phyloP scores from a whole-genome alignment of 2,113 vertebrate genomes.

The Corynorhinus townsendii region DNA sequence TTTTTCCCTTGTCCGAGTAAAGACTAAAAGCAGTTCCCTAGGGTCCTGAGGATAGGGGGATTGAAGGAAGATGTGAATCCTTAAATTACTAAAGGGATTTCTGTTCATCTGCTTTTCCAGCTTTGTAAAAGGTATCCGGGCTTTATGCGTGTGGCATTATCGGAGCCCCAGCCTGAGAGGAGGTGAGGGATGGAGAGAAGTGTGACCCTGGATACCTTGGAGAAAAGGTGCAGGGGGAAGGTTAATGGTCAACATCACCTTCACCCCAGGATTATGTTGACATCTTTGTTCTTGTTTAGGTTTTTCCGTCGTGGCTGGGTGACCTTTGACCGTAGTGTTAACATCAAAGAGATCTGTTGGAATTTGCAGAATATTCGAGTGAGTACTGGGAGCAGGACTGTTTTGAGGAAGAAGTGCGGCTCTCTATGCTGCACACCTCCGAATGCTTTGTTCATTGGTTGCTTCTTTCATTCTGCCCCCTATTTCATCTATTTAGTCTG shows the following conservation, averaged over 20 bases:
- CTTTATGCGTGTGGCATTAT: slow-evolving; percentile 91
- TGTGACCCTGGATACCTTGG: not conserved
- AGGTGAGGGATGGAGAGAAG: slow-evolving; percentile 76
- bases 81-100: not conserved
- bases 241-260: not conserved
- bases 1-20: not conserved
- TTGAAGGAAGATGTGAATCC: not conserved
- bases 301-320: slow-evolving; percentile 94
- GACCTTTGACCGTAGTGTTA: slow-evolving; percentile 91
- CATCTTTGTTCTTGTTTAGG: slow-evolving; percentile 68
- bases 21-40: not conserved
- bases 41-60: not conserved
- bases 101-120: slow-evolving; percentile 69
- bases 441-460: not conserved
- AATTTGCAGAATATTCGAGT: slow-evolving; percentile 94
- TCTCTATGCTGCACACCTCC: not conserved
- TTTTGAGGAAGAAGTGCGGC: not conserved
- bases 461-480: not conserved
- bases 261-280: not conserved
- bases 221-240: not conserved
- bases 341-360: slow-evolving; percentile 96
- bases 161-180: slow-evolving; percentile 91
- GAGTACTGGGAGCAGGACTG: slow-evolving; percentile 47
- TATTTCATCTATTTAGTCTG: not conserved
- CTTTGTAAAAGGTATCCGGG: slow-evolving; percentile 90